Conservation (phyloP, 2,888 invertebrate genomes). For the Netelia melanura region DNA sequence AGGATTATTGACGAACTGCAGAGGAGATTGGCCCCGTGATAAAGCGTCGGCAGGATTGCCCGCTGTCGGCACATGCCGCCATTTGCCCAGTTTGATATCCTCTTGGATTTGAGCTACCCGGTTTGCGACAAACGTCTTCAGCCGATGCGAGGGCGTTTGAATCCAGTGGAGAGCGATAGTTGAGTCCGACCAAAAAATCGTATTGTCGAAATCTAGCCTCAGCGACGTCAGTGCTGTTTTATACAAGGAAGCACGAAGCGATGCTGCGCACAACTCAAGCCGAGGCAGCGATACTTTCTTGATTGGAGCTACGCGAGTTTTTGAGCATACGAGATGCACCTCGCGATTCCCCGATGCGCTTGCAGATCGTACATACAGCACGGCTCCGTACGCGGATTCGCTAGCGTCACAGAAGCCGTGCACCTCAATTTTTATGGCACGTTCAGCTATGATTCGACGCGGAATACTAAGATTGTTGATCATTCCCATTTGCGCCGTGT, state of each 20-base stretch:
- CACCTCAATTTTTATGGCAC: no score
- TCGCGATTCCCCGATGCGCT: no score
- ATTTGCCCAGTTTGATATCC: background rate
- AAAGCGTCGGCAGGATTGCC: conserved; percentile 8
- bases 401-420: no score
- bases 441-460: no score
- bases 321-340: no score
- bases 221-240: conserved; percentile 11
- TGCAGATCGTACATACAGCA: no score
- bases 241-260: conserved; percentile 40
- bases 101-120: conserved; percentile 52
- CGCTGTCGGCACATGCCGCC: background rate
- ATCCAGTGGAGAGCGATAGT: conserved; percentile 54
- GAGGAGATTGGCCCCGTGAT: background rate
- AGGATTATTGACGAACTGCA: background rate
- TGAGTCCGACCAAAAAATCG: conserved; percentile 58
- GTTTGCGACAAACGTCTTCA: conserved; percentile 57
- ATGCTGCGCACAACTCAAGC: conserved; percentile 59
- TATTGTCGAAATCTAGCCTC: conserved; percentile 16
- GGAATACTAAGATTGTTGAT: no score
- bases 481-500: no score
- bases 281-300: conserved; percentile 44
- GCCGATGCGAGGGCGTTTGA: conserved; percentile 22
- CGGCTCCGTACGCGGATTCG: no score
- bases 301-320: conserved; percentile 48